Evolutionary conservation across 2,797 vertebrate genomes (phyloP), one percentile per base, ranked within the genome.

Genomic region (Poecile montanus): DNA sequence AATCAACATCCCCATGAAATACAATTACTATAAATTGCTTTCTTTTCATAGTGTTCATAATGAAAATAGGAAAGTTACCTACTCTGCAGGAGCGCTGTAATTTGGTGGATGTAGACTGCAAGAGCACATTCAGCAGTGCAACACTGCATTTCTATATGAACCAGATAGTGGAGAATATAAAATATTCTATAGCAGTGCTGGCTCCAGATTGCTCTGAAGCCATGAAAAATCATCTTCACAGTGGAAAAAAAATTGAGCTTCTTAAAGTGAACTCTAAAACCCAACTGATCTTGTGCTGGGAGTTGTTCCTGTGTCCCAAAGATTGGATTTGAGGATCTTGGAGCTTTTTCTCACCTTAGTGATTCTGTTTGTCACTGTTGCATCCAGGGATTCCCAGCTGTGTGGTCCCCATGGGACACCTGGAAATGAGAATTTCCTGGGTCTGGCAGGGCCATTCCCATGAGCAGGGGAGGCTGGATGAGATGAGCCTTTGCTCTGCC

Each of bases 1-100:
- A 97, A 94, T 94, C 93, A 94, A 93, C 96, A 86, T 93, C 91
- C 76, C 88, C 90, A 73, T 89, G 74, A 94, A 95, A 93, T 79
- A 85, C 57, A 94, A 93, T 91, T 91, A 84, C 95, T 87, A 77
- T 94, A 93, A 94, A 93, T 88, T 81, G 66, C 75, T 77, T 72
- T 86, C 72, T 91, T 95, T 91, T 91, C 91, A 77, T 94, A 68
- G 50, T n/a, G 36, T 86, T 91, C 6, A 4, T 67, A 56, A 70
- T 57, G 91, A 93, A 96, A 95, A 94, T 91, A 81, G 36, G 50
- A 78, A 73, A 42, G 47, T 76, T 93, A 92, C 74, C 89, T 86
- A 18, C 60, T 71, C 61, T 40, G 50, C 78, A 88, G 53, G 80
- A 79, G 57, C 57, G 25, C 16, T 18, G 15, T 76, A 22, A 57